Conservation (phyloP, 2,888 invertebrate genomes). For the Dysmachus trigonus region DNA sequence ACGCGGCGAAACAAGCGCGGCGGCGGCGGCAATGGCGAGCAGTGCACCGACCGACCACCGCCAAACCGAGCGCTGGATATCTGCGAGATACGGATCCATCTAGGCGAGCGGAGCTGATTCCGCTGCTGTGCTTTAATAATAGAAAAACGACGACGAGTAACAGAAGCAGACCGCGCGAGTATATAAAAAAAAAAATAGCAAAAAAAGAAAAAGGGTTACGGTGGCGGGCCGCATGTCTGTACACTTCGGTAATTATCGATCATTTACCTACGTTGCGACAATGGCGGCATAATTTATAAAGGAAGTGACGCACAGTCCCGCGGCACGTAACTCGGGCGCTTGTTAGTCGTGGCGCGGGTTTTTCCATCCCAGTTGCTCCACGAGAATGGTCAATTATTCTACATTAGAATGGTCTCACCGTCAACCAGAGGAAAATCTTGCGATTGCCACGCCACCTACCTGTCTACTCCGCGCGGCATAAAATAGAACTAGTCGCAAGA, state of each 20-base stretch:
- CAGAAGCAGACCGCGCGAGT: not conserved
- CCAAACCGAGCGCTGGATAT: not conserved
- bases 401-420: not conserved
- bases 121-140: not conserved
- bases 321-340: not conserved
- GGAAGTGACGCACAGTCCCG: not conserved
- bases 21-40: not conserved
- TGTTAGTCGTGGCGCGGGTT: not conserved
- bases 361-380: slow-evolving; percentile 2
- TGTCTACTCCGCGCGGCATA: not conserved
- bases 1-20: not conserved
- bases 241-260: slow-evolving; percentile 25
- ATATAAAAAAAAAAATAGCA: not conserved
- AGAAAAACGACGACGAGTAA: not conserved
- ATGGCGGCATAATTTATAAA: slow-evolving; percentile 21
- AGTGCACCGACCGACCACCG: not conserved
- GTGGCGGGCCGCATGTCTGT: not conserved
- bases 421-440: not conserved
- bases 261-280: slow-evolving; percentile 20
- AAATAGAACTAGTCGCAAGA: not conserved
- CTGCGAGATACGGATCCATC: not conserved
- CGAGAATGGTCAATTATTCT: slow-evolving; percentile 1
- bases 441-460: not conserved
- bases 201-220: not conserved
- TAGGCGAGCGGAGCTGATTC: not conserved